phyloP scores from a whole-genome alignment of 2,113 vertebrate species.

The Colaptes auratus region DNA sequence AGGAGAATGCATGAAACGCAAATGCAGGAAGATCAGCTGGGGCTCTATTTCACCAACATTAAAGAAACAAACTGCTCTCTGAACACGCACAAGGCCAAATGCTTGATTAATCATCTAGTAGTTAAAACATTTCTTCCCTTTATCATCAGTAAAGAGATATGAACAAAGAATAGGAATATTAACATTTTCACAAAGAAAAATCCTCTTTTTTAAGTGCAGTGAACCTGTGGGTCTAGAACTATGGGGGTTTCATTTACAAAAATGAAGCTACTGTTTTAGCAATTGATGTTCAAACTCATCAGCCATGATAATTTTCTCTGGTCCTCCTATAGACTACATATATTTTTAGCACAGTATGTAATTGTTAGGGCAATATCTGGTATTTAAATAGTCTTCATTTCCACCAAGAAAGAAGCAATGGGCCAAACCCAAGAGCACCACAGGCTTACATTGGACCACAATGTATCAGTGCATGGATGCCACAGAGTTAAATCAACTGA shows the following conservation, averaged over 20 bases:
- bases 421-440: not conserved
- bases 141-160: not conserved
- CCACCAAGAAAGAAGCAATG: not conserved
- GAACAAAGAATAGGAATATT: not conserved
- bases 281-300: not conserved
- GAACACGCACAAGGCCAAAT: not conserved
- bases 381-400: not conserved
- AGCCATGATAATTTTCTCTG: not conserved
- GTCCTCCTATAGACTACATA: not conserved
- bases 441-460: not conserved
- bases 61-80: not conserved
- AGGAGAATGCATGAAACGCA: not conserved
- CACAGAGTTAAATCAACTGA: not conserved
- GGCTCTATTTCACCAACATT: not conserved
- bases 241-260: not conserved
- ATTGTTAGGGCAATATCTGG: not conserved
- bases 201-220: not conserved
- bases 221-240: not conserved
- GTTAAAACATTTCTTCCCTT: not conserved
- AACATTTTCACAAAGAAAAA: not conserved
- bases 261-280: not conserved
- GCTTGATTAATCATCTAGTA: not conserved
- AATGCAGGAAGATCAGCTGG: not conserved
- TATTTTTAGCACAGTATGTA: not conserved
- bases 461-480: not conserved